Percentiles rank a stretch among this genome's conserved stretches.
These are phyloP conservation scores for Magallana gigas DNA, from an alignment of 1,140 invertebrate genomes.

Conservation along the genomic window DNA sequence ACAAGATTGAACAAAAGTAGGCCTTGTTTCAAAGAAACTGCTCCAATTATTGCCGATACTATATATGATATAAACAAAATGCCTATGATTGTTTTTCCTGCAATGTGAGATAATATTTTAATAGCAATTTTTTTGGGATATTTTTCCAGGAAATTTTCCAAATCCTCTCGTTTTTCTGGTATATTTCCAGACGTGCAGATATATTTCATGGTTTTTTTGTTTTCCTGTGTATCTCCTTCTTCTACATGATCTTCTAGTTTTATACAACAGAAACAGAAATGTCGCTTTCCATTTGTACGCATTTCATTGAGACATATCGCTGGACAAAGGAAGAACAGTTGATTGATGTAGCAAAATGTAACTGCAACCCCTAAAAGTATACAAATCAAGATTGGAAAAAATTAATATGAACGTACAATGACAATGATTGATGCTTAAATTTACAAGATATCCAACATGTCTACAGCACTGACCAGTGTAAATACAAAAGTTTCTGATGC, in stretches of 20 bases:
- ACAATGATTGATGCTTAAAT: background rate
- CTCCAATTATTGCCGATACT: slow-evolving; percentile 91
- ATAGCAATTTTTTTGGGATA: slow-evolving; percentile 50
- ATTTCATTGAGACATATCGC: slow-evolving; percentile 94
- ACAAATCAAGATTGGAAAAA: no score
- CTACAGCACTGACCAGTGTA: slow-evolving; percentile 87
- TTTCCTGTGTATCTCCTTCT: slow-evolving; percentile 54
- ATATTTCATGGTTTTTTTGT: slow-evolving; percentile 29
- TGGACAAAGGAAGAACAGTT: slow-evolving; percentile 95
- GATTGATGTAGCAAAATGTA: slow-evolving; percentile 95
- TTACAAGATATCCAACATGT: background rate
- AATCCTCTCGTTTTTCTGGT: slow-evolving; percentile 48
- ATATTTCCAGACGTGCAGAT: slow-evolving; percentile 57
- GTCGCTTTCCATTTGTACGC: slow-evolving; percentile 90
- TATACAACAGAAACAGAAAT: slow-evolving; percentile 86
- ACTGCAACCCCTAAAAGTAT: slow-evolving; percentile 90
- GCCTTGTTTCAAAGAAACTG: no score
- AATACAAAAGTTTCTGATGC: slow-evolving; percentile 97
- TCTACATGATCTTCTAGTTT: no score
- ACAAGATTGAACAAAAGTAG: no score
- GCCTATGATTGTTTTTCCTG: slow-evolving; percentile 83
- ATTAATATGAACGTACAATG: background rate
- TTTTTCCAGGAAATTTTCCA: slow-evolving; percentile 62
- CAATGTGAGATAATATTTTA: slow-evolving; percentile 80
- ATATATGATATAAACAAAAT: slow-evolving; percentile 90